Evolutionary conservation across 2,113 vertebrate species (phyloP).

Genomic region (Aspidoscelis tigris): DNA sequence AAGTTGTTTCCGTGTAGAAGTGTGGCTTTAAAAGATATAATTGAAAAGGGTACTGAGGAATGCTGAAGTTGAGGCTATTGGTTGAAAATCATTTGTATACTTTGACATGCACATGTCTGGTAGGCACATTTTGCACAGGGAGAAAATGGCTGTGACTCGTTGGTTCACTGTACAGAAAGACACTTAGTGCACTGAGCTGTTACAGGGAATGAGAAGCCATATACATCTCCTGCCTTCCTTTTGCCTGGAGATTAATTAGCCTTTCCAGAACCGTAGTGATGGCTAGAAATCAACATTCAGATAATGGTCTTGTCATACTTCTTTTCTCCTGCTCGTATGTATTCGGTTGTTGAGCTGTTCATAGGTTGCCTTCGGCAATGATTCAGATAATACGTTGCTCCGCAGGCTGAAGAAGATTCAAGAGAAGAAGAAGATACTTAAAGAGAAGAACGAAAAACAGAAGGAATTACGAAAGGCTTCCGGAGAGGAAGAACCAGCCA

Average conservation of each 20-base stretch:
- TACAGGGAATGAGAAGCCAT: neutral
- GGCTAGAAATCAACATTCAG: neutral
- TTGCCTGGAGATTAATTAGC: neutral
- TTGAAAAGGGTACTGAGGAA: neutral
- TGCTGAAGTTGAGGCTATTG: too few relatives aligned
- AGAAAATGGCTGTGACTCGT: neutral
- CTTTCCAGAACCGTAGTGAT: neutral
- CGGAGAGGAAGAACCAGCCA: conserved; percentile 81
- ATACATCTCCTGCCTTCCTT: neutral
- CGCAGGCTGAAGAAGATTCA: conserved; percentile 97
- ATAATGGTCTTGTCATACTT: neutral
- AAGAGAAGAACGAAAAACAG: conserved; percentile 87
- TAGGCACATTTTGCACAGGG: neutral
- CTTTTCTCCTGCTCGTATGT: too few relatives aligned
- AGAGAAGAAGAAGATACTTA: conserved; percentile 97
- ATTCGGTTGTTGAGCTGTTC: too few relatives aligned
- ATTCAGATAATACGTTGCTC: conserved; percentile 16
- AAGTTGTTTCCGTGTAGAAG: neutral
- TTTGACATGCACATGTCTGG: neutral
- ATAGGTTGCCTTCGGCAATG: neutral
- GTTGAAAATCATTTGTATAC: neutral
- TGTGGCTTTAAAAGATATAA: neutral
- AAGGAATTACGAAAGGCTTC: conserved; percentile 80
- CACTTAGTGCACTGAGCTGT: neutral
- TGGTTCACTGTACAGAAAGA: neutral